Conservation (phyloP, 2,888 invertebrate species). For the Ptychoptera albimana region DNA sequence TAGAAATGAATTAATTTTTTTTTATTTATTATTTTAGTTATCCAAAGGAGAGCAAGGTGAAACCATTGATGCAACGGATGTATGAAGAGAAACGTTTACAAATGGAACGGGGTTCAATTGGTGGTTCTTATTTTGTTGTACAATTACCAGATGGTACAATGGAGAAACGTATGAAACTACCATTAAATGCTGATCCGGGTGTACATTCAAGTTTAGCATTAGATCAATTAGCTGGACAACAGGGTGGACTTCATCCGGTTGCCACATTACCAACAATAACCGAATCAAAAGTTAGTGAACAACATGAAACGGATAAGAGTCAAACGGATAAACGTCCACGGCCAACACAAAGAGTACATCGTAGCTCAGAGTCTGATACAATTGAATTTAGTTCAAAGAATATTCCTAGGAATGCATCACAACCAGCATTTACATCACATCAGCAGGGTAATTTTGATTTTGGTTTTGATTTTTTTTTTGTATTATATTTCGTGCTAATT, state of each 20-base stretch:
- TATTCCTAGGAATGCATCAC: conserved; percentile 72
- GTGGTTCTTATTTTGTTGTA: conserved; percentile 72
- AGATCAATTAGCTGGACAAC: conserved; percentile 56
- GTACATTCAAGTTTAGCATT: conserved; percentile 84
- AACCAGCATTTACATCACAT: conserved; percentile 66
- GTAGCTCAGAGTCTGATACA: conserved; percentile 25
- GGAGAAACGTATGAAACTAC: conserved; percentile 80
- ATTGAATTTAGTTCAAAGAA: conserved; percentile 27
- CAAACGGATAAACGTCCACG: conserved; percentile 13
- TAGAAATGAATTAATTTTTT: not conserved
- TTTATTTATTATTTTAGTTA: conserved; percentile 14
- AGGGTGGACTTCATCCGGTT: conserved; percentile 67
- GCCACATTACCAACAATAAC: conserved; percentile 80
- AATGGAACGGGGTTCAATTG: conserved; percentile 80
- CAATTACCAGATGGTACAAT: conserved; percentile 81
- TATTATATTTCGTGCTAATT: conserved; percentile 19
- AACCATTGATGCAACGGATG: conserved; percentile 78
- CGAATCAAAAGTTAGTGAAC: conserved; percentile 57
- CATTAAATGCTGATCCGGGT: conserved; percentile 82
- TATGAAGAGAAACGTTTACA: conserved; percentile 83
- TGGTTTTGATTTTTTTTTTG: not conserved
- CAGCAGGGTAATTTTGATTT: conserved; percentile 37
- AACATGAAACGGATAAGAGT: conserved; percentile 13
- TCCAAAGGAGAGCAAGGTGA: conserved; percentile 33
- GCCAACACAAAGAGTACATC: conserved; percentile 16